Evolutionary conservation across 2,113 vertebrate species (phyloP), one percentile per base, ranked within the genome.

Genomic region (Indri indri): DNA sequence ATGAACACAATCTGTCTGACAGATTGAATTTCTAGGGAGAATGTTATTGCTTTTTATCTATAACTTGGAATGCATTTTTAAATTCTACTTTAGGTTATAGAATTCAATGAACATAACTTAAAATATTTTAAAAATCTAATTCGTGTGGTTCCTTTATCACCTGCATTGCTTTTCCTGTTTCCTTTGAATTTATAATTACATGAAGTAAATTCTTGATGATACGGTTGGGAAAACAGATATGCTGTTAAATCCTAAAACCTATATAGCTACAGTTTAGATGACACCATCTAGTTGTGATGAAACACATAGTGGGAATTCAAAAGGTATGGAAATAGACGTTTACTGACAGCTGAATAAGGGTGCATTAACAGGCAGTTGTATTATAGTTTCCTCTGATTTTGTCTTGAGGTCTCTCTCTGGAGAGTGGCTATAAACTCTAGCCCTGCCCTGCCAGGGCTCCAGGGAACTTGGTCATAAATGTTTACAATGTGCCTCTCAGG

Each of bases 11-110:
- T 73, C n/a, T 73, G 10, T 73, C 17, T 85, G 81, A 73, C 16
- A 86, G 65, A 22, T 63, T 95, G 18, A 86, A 65, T 92, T 92
- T 97, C 61, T 74, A 79, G 25, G 17, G 11, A 92, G 30, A 50
- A 77, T 45, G 9, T 81, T 91, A 54, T 63, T 68, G n/a, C 25
- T 86, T 47, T 42, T 79, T 68, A 90, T 87, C 25, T 94, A 22
- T 45, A 57, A 87, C 8, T 80, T 89, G 47, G 10, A 90, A 40
- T 76, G 4, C 27, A 66, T 71, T 97, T 94, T 30, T 5, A 73
- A 95, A 90, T 81, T 92, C 8, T 54, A 57, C n/a, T 87, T 92
- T 80, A 77, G 82, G 61, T 50, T 6, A 82, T 45, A 82, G 27
- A 87, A 63, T 37, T 12, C 18, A 94, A 63, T 92, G 6, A 92